Evolutionary conservation across 2,113 vertebrate genomes (phyloP).

Genomic region (Prunella himalayana): DNA sequence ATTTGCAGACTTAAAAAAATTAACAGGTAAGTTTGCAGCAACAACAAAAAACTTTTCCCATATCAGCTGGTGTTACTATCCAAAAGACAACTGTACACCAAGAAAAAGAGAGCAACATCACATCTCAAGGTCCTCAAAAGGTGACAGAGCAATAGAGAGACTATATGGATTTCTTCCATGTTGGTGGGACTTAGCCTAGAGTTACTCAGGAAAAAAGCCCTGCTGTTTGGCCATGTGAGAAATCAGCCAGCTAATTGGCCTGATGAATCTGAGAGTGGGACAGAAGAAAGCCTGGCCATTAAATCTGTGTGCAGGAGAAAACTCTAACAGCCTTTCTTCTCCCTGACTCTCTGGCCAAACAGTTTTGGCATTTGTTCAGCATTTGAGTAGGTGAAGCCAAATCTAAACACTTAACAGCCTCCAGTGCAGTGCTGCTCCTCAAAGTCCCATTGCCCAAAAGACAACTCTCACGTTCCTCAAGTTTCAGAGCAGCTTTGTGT

Average conservation of each 20-base stretch:
- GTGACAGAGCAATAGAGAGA: not conserved
- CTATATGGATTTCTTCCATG: not conserved
- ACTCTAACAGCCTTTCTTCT: not conserved
- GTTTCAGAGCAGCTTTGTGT: not conserved
- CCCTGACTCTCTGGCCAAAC: not conserved
- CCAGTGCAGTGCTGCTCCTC: not conserved
- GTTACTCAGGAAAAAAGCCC: not conserved
- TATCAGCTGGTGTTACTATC: not conserved
- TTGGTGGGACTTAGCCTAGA: not conserved
- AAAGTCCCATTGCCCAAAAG: not conserved
- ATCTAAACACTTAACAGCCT: accelerated
- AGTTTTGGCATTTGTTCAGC: not conserved
- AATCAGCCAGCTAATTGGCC: not conserved
- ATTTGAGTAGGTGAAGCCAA: not conserved
- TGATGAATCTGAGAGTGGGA: not conserved
- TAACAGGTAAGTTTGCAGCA: not conserved
- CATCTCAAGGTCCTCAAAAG: not conserved
- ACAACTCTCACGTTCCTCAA: not conserved
- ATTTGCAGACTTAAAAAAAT: not conserved
- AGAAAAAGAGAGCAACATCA: not conserved
- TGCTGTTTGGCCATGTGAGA: not conserved
- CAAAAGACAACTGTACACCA: not conserved
- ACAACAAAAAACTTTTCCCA: not conserved
- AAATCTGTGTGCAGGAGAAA: not conserved
- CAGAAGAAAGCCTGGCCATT: not conserved